These are phyloP conservation scores for Suricata suricatta DNA, from an alignment of 2,113 vertebrate genomes.

Conservation along the genomic window DNA sequence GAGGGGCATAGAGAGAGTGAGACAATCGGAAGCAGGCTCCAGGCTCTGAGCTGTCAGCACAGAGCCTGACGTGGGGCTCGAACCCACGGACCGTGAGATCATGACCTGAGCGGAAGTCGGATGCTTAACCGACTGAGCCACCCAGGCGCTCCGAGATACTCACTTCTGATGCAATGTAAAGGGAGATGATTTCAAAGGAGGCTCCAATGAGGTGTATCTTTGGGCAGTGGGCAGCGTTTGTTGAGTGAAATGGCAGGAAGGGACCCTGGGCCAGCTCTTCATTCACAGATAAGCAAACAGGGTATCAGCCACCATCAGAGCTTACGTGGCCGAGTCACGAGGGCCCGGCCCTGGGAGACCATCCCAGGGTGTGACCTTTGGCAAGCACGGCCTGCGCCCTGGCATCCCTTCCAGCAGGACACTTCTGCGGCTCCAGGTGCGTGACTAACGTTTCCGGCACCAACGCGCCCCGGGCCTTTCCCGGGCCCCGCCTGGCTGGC, in stretches of 20 bases:
- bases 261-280: neutral
- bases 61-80: no score
- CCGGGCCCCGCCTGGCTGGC: neutral
- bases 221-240: neutral
- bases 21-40: no score
- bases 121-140: no score
- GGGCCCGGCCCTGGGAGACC: neutral
- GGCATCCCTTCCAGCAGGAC: neutral
- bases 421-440: constrained; percentile 3
- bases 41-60: no score
- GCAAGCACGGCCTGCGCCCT: neutral
- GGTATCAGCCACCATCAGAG: neutral
- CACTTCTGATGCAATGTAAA: neutral
- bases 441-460: constrained; percentile 68
- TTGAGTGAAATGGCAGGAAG: neutral
- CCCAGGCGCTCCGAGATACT: no score
- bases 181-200: neutral
- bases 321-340: neutral
- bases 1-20: no score
- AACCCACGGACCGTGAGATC: no score
- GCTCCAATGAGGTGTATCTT: neutral
- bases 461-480: constrained; percentile 46
- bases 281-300: neutral
- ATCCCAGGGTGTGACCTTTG: constrained; percentile 26
- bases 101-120: no score